A percentile compares a stretch with the other conserved stretches of the same genome.
phyloP scores from a whole-genome alignment of 1,140 invertebrate species.

The Aleiodes sp. region DNA sequence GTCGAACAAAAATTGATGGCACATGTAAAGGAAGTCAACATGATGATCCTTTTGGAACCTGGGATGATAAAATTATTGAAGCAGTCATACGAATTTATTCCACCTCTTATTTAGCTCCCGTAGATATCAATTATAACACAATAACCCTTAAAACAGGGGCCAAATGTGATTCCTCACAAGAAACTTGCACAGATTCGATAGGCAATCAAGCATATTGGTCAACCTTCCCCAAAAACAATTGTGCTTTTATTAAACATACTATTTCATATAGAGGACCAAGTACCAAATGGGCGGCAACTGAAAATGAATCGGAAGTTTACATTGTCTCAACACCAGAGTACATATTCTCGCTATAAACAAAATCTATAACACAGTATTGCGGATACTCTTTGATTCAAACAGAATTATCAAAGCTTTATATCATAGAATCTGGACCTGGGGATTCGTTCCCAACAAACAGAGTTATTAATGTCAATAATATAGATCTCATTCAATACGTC shows the following conservation, averaged over 20 bases:
- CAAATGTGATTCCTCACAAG: constrained; percentile 24
- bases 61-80: constrained; percentile 7
- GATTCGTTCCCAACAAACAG: not conserved
- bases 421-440: constrained; percentile 29
- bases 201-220: constrained; percentile 33
- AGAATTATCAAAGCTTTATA: constrained; percentile 31
- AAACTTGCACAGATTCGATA: constrained; percentile 28
- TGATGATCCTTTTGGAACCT: constrained; percentile 16
- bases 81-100: not conserved
- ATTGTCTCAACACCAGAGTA: constrained; percentile 20
- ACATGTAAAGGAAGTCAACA: constrained; percentile 13
- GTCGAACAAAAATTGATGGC: not conserved
- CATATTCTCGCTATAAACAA: constrained; percentile 28
- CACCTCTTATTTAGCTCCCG: not conserved
- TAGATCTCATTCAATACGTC: constrained; percentile 39
- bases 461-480: constrained; percentile 24
- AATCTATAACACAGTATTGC: not conserved
- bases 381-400: constrained; percentile 24
- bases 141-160: not conserved
- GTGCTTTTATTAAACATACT: constrained; percentile 29
- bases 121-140: constrained; percentile 1
- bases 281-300: constrained; percentile 24
- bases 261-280: constrained; percentile 30
- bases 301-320: constrained; percentile 5
- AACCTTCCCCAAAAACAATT: constrained; percentile 8